Conservation (phyloP, 2,797 vertebrate species). For the Aviceda leuphotes region DNA sequence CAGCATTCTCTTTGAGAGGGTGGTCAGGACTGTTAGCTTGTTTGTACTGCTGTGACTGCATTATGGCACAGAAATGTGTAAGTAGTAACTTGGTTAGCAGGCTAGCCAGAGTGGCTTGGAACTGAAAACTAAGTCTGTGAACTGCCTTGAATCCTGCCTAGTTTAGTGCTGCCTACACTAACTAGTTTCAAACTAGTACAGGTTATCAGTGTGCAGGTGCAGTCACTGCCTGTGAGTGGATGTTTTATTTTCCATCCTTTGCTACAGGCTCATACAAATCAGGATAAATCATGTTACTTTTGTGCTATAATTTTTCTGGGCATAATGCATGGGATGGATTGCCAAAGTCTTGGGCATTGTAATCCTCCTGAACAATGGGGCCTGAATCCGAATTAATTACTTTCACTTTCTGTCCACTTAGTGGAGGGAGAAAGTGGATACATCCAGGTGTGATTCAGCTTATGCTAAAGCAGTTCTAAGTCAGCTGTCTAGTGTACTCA, state of each 20-base stretch:
- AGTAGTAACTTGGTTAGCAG: background rate
- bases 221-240: background rate
- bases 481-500: accelerated
- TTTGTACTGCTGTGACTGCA: background rate
- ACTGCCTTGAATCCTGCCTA: background rate
- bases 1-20: background rate
- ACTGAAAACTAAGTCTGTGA: background rate
- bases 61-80: background rate
- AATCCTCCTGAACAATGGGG: background rate
- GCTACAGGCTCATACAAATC: background rate
- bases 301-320: background rate
- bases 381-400: background rate
- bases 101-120: background rate
- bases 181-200: background rate
- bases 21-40: background rate
- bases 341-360: accelerated
- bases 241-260: background rate
- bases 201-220: background rate
- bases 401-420: background rate
- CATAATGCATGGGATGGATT: background rate
- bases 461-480: background rate
- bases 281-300: background rate
- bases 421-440: background rate
- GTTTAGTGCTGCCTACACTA: background rate
- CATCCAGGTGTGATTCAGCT: background rate